These are phyloP conservation scores for Nomada hirtipes DNA, from an alignment of 2,888 invertebrate species.

Conservation along the genomic window DNA sequence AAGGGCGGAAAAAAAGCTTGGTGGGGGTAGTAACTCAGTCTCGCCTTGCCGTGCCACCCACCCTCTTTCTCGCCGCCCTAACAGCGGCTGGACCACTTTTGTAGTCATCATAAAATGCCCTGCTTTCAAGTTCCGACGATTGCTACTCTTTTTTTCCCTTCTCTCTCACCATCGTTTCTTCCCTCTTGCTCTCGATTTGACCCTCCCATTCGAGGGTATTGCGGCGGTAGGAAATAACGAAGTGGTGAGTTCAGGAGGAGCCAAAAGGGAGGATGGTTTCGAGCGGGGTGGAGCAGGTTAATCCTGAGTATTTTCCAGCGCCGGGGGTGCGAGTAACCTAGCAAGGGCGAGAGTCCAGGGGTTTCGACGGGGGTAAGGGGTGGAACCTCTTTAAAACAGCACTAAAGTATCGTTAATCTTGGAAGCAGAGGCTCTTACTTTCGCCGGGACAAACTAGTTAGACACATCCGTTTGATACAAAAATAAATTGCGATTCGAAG, in stretches of 20 bases:
- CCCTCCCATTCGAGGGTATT: slow-evolving; percentile 62
- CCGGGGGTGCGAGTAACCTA: slow-evolving; percentile 50
- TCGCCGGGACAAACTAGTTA: slow-evolving; percentile 83
- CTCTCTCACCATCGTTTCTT: background rate
- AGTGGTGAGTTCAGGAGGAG: slow-evolving; percentile 68
- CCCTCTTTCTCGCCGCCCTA: slow-evolving; percentile 72
- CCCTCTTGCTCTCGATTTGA: slow-evolving; percentile 13
- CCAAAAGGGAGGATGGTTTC: slow-evolving; percentile 35
- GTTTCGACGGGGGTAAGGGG: slow-evolving; percentile 56
- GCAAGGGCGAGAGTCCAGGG: slow-evolving; percentile 44
- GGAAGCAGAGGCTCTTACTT: slow-evolving; percentile 79
- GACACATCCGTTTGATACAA: slow-evolving; percentile 83
- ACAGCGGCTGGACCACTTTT: slow-evolving; percentile 76
- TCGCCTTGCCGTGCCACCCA: slow-evolving; percentile 60
- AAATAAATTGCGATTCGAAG: slow-evolving; percentile 81
- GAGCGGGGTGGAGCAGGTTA: slow-evolving; percentile 66
- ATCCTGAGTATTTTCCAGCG: slow-evolving; percentile 61
- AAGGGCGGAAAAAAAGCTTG: slow-evolving; percentile 63
- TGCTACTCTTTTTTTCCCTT: slow-evolving; percentile 64
- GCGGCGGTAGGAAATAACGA: slow-evolving; percentile 73
- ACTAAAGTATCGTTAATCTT: slow-evolving; percentile 84
- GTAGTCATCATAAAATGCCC: slow-evolving; percentile 78
- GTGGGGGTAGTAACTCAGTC: slow-evolving; percentile 65
- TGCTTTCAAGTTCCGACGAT: slow-evolving; percentile 76
- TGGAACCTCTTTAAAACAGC: slow-evolving; percentile 81